phyloP scores from a whole-genome alignment of 2,797 vertebrate species.

The Platyrinchus mystaceus region DNA sequence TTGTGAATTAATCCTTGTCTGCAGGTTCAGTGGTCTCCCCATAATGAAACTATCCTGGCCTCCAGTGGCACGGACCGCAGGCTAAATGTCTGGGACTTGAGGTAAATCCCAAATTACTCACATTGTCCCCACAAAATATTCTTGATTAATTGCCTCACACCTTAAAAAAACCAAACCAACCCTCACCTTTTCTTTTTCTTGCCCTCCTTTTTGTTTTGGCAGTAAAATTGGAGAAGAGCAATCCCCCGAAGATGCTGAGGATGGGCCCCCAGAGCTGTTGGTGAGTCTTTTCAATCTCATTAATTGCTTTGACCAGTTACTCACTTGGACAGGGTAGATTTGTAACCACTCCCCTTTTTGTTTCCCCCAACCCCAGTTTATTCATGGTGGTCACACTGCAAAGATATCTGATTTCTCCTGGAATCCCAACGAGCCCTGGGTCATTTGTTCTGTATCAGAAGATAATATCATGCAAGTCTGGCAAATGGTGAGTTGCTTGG shows the following conservation, averaged over 20 bases:
- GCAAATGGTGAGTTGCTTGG: conserved; percentile 87
- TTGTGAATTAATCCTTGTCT: background rate
- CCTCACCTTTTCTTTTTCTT: background rate
- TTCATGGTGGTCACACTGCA: conserved; percentile 93
- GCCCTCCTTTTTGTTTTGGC: background rate
- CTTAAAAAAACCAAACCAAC: background rate
- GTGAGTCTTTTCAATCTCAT: conserved; percentile 69
- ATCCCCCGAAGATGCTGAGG: conserved; percentile 96
- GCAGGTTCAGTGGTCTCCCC: conserved; percentile 98
- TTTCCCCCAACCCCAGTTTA: conserved; percentile 78
- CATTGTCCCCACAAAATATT: rapidly evolving
- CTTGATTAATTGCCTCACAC: background rate
- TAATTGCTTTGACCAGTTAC: background rate
- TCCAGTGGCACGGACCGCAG: conserved; percentile 96
- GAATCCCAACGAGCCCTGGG: conserved; percentile 96
- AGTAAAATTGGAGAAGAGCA: conserved; percentile 99
- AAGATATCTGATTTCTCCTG: conserved; percentile 97
- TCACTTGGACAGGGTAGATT: background rate
- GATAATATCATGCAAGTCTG: conserved; percentile 98
- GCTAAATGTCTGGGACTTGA: conserved; percentile 97
- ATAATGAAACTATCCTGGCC: conserved; percentile 97
- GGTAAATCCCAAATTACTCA: conserved; percentile 63
- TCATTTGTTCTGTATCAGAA: conserved; percentile 96
- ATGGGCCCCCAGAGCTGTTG: conserved; percentile 94
- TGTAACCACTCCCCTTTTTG: background rate